phyloP scores from a whole-genome alignment of 1,140 invertebrate species.

The Eumeta japonica region DNA sequence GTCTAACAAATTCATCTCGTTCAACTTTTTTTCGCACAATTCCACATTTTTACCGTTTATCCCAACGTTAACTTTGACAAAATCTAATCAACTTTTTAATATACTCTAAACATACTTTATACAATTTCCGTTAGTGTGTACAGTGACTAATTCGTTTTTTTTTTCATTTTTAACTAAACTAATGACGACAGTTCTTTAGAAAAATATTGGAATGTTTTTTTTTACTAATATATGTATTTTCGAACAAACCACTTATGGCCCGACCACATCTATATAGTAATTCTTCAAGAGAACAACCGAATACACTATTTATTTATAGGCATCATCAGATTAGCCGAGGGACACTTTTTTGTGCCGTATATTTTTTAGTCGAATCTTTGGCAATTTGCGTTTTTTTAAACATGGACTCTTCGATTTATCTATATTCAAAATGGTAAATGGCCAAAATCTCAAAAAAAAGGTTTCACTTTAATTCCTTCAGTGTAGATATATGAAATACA shows the following conservation, averaged over 20 bases:
- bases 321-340: no score
- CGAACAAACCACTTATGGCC: constrained; percentile 17
- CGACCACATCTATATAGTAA: constrained; percentile 22
- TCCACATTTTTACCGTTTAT: constrained; percentile 33
- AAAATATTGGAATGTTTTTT: constrained; percentile 50
- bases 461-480: no score
- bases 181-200: constrained; percentile 34
- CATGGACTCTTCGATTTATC: no score
- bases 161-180: no score
- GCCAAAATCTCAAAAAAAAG: no score
- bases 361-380: constrained; percentile 52
- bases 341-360: no score
- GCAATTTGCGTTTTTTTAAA: constrained; percentile 52
- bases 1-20: constrained; percentile 54
- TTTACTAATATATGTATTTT: constrained; percentile 16
- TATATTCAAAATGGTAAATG: no score
- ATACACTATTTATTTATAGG: constrained; percentile 16
- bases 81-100: constrained; percentile 48
- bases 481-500: no score
- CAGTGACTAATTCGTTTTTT: constrained; percentile 34
- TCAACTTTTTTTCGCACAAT: constrained; percentile 38
- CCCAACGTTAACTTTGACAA: constrained; percentile 46
- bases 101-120: constrained; percentile 51
- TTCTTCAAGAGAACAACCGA: no score
- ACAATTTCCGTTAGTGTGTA: constrained; percentile 45